Base-by-base conservation (phyloP, 2,113 vertebrate genomes). In the Zosterops lateralis region DNA sequence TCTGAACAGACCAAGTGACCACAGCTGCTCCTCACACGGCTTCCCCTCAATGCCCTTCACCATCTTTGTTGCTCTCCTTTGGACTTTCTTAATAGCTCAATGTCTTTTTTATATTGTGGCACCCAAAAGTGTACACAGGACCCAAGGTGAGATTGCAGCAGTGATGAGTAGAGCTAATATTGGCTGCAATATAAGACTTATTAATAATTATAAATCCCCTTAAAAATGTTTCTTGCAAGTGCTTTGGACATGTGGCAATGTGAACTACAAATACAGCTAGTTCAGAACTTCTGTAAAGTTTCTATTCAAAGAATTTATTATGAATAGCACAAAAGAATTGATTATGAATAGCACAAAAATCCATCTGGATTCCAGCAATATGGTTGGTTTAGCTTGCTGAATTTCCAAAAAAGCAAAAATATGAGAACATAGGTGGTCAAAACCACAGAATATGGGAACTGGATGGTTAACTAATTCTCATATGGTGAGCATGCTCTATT, bases 11-110 rank as follows among this genome's bases (percentile, higher is more conserved):
- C 2, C 34, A 25, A 66, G 25, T 13, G 42, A 19, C 10, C 19
- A 3, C 34, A 74, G 15, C 29, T 19, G 16, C 42, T 57, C 19
- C 42, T 40, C 16, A 4, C 6, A n/a, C 0, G 0, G 4, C 24
- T 57, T 40, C 16, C 18, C 12, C 15, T 57, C 8, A 7, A 50
- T 10, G 8, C 2, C 10, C 20, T 50, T 66, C 19, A 29, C 29
- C 12, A 31, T 6, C 14, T 14, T 50, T 34, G 4, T 4, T 17
- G 36, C 7, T 31, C 11, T 51, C 26, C 26, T 67, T 44, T 26
- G 25, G 25, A 17, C 10, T 17, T 13, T 20, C 7, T 50, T 34
- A 26, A 36, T 17, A 58, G 7, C 7, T 51, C 26, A 58, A 44
- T 36, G 9, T 25, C 25, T 36, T 17, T 58, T 50, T 26, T 21